Evolutionary conservation across 2,888 invertebrate genomes (phyloP), one percentile per base, ranked within the genome.

Genomic region (Pegoplata infirma): DNA sequence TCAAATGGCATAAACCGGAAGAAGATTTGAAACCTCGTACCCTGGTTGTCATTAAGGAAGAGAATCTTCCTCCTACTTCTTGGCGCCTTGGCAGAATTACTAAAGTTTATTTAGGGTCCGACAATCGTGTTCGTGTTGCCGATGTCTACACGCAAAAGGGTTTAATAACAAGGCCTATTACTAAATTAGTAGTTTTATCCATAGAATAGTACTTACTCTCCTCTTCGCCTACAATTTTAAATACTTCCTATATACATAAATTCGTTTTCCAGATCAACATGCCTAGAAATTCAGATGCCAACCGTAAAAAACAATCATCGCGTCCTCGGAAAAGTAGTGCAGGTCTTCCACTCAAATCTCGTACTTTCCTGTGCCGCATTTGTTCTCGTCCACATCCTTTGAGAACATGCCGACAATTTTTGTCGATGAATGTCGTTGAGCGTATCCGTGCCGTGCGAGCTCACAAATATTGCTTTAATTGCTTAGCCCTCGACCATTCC

Each of bases 21-120:
- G n/a, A 25, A 1, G 55, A 55, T 5, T 0, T 67, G 1, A 12
- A 55, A 3, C 28, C 44, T n/a, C 16, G 3, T 3, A 5, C 17
- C 3, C n/a, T 67, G 3, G 66, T 46, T 4, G 47, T 61, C 44
- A n/a, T n/a, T n/a, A n/a, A n/a, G n/a, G n/a, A n/a, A n/a, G n/a
- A n/a, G n/a, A n/a, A n/a, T n/a, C n/a, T 59, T 1, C 69, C 69
- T 12, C 71, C 71, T 1, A 72, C 63, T 49, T 47, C 14, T n/a
- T 64, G 72, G 72, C 56, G 56, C 0, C 25, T 72, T 2, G 63
- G 56, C 3, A 46, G 64, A 47, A 36, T 72, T 0, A 1, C 1
- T 2, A 53, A 44, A 21, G 53, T 53, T 44, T 55, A 55, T 55
- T 16, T 10, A 3, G 61, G 59, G 10, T 3, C 16, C 1, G 55